Evolutionary conservation across 2,888 invertebrate genomes (phyloP), one percentile per base, ranked within the genome.

Genomic region (Busseola fusca): DNA sequence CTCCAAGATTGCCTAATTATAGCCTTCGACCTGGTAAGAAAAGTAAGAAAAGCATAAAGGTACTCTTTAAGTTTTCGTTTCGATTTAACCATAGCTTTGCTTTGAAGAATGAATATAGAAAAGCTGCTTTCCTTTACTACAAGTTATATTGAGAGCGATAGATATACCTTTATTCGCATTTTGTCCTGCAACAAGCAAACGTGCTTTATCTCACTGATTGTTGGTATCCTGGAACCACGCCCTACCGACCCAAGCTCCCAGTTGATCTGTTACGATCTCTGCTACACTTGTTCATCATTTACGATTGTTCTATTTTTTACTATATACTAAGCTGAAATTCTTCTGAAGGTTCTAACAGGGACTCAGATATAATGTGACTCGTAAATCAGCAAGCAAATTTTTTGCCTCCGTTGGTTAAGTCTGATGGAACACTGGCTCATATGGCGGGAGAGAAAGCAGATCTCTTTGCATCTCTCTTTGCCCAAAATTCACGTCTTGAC

Each of bases 321-420:
- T n/a, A n/a, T n/a, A 34, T 64, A 52, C 27, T 37, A 21, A n/a
- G 5, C 42, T 54, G 69, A 70, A 64, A 64, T 54, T 65, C 14
- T 56, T 58, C 42, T 56, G 48, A 27, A 63, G 59, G 66, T 63
- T 58, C 34, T 34, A 34, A 34, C 34, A 5, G 34, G 34, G 34
- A 34, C 34, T 40, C 59, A 37, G 54, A 66, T 66, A 69, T 65
- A 69, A 71, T 42, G 56, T 25, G 45, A 60, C n/a, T 25, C 45
- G 54, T 63, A 68, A 68, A 71, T 64, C 27, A 30, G 27, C 27
- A 18, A 30, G 10, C 56, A 58, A 64, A n/a, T n/a, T n/a, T n/a
- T n/a, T n/a, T n/a, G n/a, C n/a, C n/a, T n/a, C n/a, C n/a, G n/a
- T n/a, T n/a, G n/a, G n/a, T n/a, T n/a, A n/a, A n/a, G n/a, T n/a